Base-by-base conservation (phyloP, 1,140 invertebrate species). In the Branchinecta lindahli region DNA sequence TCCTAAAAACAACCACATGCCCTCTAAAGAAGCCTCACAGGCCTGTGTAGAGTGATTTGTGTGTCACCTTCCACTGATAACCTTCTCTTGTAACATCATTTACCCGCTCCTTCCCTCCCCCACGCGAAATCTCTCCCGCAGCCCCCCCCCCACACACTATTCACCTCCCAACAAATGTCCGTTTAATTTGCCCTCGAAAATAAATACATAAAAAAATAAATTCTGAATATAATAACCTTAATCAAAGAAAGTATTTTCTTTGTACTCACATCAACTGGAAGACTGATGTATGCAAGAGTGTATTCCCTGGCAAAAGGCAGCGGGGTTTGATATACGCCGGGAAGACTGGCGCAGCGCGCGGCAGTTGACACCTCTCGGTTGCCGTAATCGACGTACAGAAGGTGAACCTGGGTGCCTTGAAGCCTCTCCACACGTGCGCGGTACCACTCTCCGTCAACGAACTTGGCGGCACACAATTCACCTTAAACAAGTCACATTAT, bases 361-460 rank as follows among this genome's bases (percentile, higher is more conserved):
- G 82, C 77, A 66, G 80, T 79, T 4, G 86, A 70, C 8, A 80
- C 79, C 78, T 87, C 88, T 75, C 87, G 83, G 77, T 99, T 99
- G 73, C 96, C 96, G 79, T 96, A 99, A 80, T 99, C 96, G 74
- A 98, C 86, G 80, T 95, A 99, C 45, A 90, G 81, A 7, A 96
- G 87, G 66, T 82, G 83, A 66, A 86, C 85, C 73, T 87, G 86
- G 66, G 76, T 77, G 8, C 85, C 87, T 73, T 85, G 80, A 7
- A 95, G 80, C 76, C 92, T 94, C 76, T 98, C 92, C 15, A 98
- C 85, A 78, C 88, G 91, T 0, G 91, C 95, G 73, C 96, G 84
- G 79, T 99, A 98, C 94, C 94, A 97, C 74, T 90, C 85, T 69
- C 89, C 85, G 75, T 95, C 92, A 7, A 86, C 86, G 78, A 94